Base-by-base conservation (phyloP, 2,797 vertebrate species). In the Austrolebias charrua region DNA sequence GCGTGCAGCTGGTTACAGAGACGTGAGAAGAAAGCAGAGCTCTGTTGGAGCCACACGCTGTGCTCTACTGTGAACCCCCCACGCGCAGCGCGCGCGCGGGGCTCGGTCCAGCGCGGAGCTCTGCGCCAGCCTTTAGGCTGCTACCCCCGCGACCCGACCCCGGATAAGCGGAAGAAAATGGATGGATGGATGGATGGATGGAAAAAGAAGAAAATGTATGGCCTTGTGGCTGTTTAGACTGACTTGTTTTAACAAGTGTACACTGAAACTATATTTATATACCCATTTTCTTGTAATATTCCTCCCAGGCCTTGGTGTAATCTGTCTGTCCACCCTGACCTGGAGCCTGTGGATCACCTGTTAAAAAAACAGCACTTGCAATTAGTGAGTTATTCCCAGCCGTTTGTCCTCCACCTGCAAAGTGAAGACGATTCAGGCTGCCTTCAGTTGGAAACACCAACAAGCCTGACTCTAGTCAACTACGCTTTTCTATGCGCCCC, bases 201-300 rank as follows among this genome's bases (percentile, higher is more conserved):
- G n/a, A n/a, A n/a, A n/a, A n/a, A n/a, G n/a, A n/a, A n/a, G n/a
- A n/a, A n/a, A n/a, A 71, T 60, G 80, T 66, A 76, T 66, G 4
- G 66, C 80, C 80, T 79, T 57, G 79, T 69, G 71, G 71, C 89
- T 87, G 88, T 90, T 90, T 88, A 90, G 83, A 84, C 90, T 90
- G 86, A 16, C 78, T 81, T 74, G 87, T 87, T 78, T 85, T 77
- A 76, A 81, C 80, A 79, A 67, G 78, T 83, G 86, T 82, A 90
- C 88, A 85, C 91, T 89, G 84, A 87, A 89, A 86, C 92, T 93
- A 92, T 78, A 73, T 80, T 92, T 79, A 83, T 95, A 75, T 95
- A 98, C 97, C 96, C 94, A 94, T 96, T 95, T 99, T 98, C 93
- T 99, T 96, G 94, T 98, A 98, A 95, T 99, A 99, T 80, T 99